Conservation (phyloP, 2,888 invertebrate species). For the Octonoba sinensis region DNA sequence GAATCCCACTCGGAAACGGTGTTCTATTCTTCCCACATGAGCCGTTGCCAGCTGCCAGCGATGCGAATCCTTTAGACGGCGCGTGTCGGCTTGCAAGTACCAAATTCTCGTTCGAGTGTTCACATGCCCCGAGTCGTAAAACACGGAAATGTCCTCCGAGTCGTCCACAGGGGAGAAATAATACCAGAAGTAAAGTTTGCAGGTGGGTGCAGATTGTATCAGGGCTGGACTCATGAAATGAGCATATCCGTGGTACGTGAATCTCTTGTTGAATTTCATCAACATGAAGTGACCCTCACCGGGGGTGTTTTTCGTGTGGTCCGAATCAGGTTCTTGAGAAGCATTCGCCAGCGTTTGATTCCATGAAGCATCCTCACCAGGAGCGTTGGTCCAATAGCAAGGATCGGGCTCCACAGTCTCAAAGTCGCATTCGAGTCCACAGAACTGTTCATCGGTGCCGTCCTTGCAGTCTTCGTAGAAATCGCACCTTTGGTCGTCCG, state of each 20-base stretch:
- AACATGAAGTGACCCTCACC: slow-evolving; percentile 54
- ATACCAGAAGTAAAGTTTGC: slow-evolving; percentile 59
- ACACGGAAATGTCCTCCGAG: slow-evolving; percentile 21
- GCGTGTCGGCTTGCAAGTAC: slow-evolving; percentile 14
- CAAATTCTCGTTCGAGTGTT: slow-evolving; percentile 24
- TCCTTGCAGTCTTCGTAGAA: slow-evolving; percentile 62
- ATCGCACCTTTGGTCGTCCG: slow-evolving; percentile 59
- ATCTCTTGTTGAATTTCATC: slow-evolving; percentile 4
- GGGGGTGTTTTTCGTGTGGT: slow-evolving; percentile 38
- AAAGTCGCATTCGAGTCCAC: slow-evolving; percentile 61
- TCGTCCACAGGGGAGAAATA: slow-evolving; percentile 23
- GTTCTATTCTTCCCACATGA: slow-evolving; percentile 42
- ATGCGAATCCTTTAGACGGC: background rate
- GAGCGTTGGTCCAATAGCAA: slow-evolving; percentile 47
- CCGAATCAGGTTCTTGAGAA: slow-evolving; percentile 18
- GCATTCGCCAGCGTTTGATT: slow-evolving; percentile 41
- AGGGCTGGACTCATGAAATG: slow-evolving; percentile 44
- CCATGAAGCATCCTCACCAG: slow-evolving; percentile 5
- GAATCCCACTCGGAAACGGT: slow-evolving; percentile 40
- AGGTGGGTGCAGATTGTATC: slow-evolving; percentile 47
- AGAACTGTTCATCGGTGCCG: slow-evolving; percentile 53
- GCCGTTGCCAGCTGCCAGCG: slow-evolving; percentile 45
- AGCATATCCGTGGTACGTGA: background rate
- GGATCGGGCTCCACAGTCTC: slow-evolving; percentile 44
- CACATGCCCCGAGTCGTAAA: slow-evolving; percentile 37